Conservation (phyloP, 1,140 invertebrate species). For the Chrysopa pallens region DNA sequence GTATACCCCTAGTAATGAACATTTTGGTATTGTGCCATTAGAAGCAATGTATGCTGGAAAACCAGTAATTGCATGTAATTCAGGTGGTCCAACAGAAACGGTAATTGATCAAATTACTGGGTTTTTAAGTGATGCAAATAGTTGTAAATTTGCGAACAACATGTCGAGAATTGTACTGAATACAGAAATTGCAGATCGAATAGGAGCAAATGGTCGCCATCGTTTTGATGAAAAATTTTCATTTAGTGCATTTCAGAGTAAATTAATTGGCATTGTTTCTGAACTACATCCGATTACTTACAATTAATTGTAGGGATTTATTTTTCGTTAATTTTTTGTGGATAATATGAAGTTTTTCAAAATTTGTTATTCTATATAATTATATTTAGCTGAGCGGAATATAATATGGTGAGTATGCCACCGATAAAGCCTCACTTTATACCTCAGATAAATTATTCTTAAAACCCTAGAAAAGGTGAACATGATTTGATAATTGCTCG, state of each 20-base stretch:
- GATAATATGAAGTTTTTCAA: too few species aligned
- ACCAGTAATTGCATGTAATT: conserved; percentile 89
- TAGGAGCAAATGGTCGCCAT: conserved; percentile 47
- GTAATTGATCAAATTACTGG: conserved; percentile 77
- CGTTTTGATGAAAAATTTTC: conserved; percentile 50
- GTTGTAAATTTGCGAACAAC: conserved; percentile 54
- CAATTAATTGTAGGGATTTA: too few species aligned
- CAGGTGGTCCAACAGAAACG: conserved; percentile 91
- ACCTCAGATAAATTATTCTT: too few species aligned
- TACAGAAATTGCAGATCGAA: conserved; percentile 31
- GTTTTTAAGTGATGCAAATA: conserved; percentile 55
- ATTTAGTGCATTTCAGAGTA: neutral
- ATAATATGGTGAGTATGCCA: too few species aligned
- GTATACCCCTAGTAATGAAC: conserved; percentile 94
- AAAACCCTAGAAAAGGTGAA: too few species aligned
- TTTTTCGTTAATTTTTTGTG: too few species aligned
- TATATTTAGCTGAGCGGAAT: too few species aligned
- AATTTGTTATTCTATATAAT: too few species aligned
- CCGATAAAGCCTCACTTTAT: too few species aligned
- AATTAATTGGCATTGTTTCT: too few species aligned
- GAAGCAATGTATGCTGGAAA: conserved; percentile 92
- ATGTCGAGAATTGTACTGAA: conserved; percentile 52
- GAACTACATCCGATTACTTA: too few species aligned
- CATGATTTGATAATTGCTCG: too few species aligned
- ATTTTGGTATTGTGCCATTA: conserved; percentile 98